Base-by-base conservation (phyloP, 2,888 invertebrate genomes). In the Caenorhabditis becei region DNA sequence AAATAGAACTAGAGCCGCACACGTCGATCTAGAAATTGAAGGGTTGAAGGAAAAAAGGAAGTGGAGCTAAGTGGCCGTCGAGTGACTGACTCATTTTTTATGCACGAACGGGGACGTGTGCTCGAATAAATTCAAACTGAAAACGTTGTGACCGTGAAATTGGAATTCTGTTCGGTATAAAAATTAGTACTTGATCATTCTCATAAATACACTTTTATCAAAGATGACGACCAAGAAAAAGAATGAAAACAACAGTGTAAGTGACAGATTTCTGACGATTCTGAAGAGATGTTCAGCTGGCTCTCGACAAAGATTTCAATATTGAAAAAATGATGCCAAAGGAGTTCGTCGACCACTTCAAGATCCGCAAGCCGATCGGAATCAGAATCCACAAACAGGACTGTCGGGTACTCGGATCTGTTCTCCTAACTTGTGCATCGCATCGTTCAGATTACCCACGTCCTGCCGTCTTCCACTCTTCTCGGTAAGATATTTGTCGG, bases 371-470 rank as follows among this genome's bases (percentile, higher is more conserved):
- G 28, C 86, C 86, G 23, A 67, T 86, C 11, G 83, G 82, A 3
- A 67, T 84, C 20, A 77, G 86, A 18, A 71, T 86, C 28, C 83
- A 83, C 63, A 86, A 86, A 56, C 70, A 78, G 41, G 80, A 79
- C 47, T 81, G 84, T 56, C 72, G 84, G 26, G 85, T 85, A 47
- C 24, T n/a, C 5, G 20, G 20, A 44, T 18, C 28, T n/a, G 32
- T 18, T n/a, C 8, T 18, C 14, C 2, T 20, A 35, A 26, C 35
- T 44, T 11, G 23, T 18, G 14, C 7, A n/a, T 24, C 28, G 26
- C 18, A 37, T 10, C n/a, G 23, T 65, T 49, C 61, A 79, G 79
- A 80, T 83, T 20, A 87, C 86, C 0, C 72, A 82, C 28, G 77
- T 87, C 23, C 77, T 86, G 23, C 66, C 82, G 16, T 83, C 84